Percentiles rank a stretch among this genome's conserved stretches.
Evolutionary conservation across 2,888 invertebrate species (phyloP).

Genomic region (Colletes collaris): DNA sequence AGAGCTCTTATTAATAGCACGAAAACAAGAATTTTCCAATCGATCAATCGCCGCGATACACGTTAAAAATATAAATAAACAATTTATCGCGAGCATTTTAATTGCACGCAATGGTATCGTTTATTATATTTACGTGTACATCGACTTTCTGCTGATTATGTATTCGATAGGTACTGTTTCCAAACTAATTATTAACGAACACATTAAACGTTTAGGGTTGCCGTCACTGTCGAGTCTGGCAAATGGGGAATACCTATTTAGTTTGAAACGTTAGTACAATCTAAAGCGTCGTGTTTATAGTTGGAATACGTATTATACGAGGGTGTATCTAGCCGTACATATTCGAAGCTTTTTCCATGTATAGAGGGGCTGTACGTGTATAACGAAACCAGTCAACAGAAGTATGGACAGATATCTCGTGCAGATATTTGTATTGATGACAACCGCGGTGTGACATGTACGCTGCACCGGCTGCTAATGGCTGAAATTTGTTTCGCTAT

Average conservation of each 20-base stretch:
- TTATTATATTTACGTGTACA: too few relatives aligned
- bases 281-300: conserved; percentile 15
- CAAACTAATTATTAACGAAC: too few relatives aligned
- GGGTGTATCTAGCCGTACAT: conserved; percentile 34
- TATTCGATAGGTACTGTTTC: too few relatives aligned
- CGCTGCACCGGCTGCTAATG: conserved; percentile 63
- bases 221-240: background rate
- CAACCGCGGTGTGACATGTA: conserved; percentile 62
- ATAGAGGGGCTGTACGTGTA: background rate
- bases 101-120: too few relatives aligned
- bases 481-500: conserved; percentile 69
- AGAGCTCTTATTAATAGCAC: too few relatives aligned
- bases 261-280: conserved; percentile 16
- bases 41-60: too few relatives aligned
- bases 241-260: background rate
- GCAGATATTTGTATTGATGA: conserved; percentile 70
- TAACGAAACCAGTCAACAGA: conserved; percentile 5
- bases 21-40: too few relatives aligned
- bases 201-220: too few relatives aligned
- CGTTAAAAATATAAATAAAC: too few relatives aligned
- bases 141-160: too few relatives aligned
- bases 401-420: conserved; percentile 53
- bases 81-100: too few relatives aligned
- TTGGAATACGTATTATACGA: conserved; percentile 3
- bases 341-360: conserved; percentile 39